phyloP scores from a whole-genome alignment of 2,888 invertebrate genomes.

The Silvanus unidentatus region DNA sequence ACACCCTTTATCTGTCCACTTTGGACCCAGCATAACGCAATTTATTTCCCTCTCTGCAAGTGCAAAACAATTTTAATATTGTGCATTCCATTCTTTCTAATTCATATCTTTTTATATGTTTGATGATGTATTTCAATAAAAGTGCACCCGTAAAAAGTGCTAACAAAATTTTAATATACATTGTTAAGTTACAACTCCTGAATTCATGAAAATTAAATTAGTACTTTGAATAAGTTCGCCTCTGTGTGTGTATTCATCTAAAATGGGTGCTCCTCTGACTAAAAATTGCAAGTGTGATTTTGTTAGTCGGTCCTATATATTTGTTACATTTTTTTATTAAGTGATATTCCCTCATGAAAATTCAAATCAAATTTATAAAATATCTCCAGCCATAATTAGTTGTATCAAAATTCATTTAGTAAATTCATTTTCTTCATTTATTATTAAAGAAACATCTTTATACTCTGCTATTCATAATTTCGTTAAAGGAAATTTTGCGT shows the following conservation, averaged over 20 bases:
- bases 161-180: constrained; percentile 7
- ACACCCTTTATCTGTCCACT: too few relatives aligned
- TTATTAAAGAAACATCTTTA: too few relatives aligned
- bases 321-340: neutral
- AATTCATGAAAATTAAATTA: constrained; percentile 7
- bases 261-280: constrained; percentile 1
- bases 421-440: too few relatives aligned
- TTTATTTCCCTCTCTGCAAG: too few relatives aligned
- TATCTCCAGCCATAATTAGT: too few relatives aligned
- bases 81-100: constrained; percentile 10
- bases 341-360: neutral
- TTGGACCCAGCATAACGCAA: too few relatives aligned
- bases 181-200: constrained; percentile 6
- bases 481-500: too few relatives aligned
- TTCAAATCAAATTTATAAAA: too few relatives aligned
- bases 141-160: neutral
- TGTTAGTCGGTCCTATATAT: too few relatives aligned
- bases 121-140: constrained; percentile 3
- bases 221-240: neutral
- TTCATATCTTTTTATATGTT: neutral
- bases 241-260: constrained; percentile 2
- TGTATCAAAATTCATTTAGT: too few relatives aligned
- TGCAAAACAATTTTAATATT: too few relatives aligned
- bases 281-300: neutral
- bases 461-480: too few relatives aligned